Base-by-base conservation (phyloP, 2,113 vertebrate species). In the Sebastes schlegelii region DNA sequence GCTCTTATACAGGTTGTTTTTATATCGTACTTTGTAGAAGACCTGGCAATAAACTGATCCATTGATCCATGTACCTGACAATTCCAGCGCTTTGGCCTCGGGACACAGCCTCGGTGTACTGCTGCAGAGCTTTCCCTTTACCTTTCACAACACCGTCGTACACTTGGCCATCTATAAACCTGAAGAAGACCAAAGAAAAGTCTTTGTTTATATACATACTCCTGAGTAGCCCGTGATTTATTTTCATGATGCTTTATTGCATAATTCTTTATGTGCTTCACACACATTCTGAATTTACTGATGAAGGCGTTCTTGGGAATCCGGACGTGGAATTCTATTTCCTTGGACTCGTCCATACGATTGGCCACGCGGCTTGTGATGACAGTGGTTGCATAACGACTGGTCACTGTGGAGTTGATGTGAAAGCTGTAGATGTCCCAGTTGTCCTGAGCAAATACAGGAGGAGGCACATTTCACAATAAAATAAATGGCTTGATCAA, bases 251-350 rank as follows among this genome's bases (percentile, higher is more conserved):
- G n/a, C 1, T 60, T 26, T 26, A 10, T 0, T 65, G 0, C 42
- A 2, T 0, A 34, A 51, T 49, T 9, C 4, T 26, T 60, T 74
- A 2, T 26, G 23, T 62, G 5, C 0, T 52, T 58, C 74, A 96
- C 97, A 5, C 82, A 99, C 98, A 99, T 97, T 93, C 88, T 96
- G 79, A 99, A 99, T 92, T 96, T 97, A 80, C 95, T 97, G 93
- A 99, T 99, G 94, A 99, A 98, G 85, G 97, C 97, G 6, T 96
- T 96, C 87, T 97, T 99, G 60, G 98, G 98, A 62, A 99, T 97
- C 10, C 94, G 96, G 86, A 99, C 96, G 1, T 97, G 93, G 26
- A 99, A 99, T 83, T 95, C 57, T 19, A 97, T 94, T 93, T 99
- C 97, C 85, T 92, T 96, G 60, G 97, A 93, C 5, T 87, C 54